phyloP scores from a whole-genome alignment of 1,140 invertebrate species.

The Trinorchestia longiramus region DNA sequence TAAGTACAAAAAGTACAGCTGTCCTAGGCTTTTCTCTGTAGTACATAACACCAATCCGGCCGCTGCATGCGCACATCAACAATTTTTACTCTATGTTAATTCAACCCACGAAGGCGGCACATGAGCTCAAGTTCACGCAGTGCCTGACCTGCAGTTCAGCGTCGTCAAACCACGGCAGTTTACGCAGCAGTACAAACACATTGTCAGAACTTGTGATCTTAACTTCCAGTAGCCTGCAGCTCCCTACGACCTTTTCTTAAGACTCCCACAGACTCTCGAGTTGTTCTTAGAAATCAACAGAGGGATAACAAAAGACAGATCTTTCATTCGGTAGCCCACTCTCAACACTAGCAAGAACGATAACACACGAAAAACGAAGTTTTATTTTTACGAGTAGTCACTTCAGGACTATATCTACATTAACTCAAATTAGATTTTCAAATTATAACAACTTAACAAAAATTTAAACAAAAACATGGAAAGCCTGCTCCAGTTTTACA shows the following conservation, averaged over 20 bases:
- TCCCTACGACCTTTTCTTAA: slow-evolving; percentile 14
- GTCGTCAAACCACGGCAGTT: background rate
- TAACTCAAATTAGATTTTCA: background rate
- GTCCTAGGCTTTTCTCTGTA: background rate
- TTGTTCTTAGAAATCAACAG: slow-evolving; percentile 6
- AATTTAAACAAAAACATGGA: background rate
- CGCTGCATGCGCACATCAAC: background rate
- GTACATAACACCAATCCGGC: background rate
- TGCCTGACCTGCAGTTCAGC: background rate
- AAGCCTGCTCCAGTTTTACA: background rate
- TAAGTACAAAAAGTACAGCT: background rate
- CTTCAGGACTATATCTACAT: too few relatives aligned
- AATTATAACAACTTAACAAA: background rate
- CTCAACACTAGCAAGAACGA: background rate
- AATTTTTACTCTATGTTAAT: background rate
- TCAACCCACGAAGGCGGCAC: background rate
- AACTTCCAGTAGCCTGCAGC: slow-evolving; percentile 13
- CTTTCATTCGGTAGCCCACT: background rate
- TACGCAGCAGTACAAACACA: background rate
- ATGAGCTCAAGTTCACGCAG: background rate
- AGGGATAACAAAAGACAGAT: background rate
- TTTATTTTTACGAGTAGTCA: too few relatives aligned
- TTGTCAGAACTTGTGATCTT: slow-evolving; percentile 12
- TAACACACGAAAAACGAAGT: background rate
- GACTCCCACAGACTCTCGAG: background rate